phyloP scores from a whole-genome alignment of 2,888 invertebrate genomes.

The Eupithecia abbreviata region DNA sequence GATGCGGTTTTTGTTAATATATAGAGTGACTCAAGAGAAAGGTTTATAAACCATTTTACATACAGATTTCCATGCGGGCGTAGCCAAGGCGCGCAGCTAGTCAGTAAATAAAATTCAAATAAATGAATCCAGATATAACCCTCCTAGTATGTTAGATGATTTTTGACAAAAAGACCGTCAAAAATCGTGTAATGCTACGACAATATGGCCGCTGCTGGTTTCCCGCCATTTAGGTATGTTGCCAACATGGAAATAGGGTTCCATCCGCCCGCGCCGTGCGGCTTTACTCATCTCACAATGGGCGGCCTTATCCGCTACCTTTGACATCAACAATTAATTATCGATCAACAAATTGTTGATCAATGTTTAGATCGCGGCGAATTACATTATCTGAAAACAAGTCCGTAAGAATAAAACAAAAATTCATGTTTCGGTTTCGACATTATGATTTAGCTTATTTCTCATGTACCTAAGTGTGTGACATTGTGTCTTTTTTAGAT shows the following conservation, averaged over 20 bases:
- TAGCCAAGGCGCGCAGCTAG: too few relatives aligned
- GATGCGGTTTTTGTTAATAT: too few relatives aligned
- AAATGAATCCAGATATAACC: background rate
- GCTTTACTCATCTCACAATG: background rate
- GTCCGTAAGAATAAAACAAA: background rate
- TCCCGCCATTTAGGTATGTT: background rate
- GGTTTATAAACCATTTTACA: too few relatives aligned
- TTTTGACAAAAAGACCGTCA: background rate
- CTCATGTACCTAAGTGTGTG: too few relatives aligned
- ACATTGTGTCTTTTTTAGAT: too few relatives aligned
- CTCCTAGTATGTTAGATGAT: background rate
- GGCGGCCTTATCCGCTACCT: too few relatives aligned
- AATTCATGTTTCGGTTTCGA: background rate
- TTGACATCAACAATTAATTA: too few relatives aligned
- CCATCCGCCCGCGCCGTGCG: background rate
- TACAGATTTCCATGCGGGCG: too few relatives aligned
- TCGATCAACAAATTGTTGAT: too few relatives aligned
- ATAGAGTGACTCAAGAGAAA: too few relatives aligned
- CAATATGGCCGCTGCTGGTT: background rate
- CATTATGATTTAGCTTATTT: background rate
- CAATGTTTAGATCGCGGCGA: background rate
- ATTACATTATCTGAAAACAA: background rate
- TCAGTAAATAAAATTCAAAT: background rate
- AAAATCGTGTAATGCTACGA: background rate
- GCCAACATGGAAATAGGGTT: constrained; percentile 1